Evolutionary conservation across 2,113 vertebrate species (phyloP).

Genomic region (Caracal caracal): DNA sequence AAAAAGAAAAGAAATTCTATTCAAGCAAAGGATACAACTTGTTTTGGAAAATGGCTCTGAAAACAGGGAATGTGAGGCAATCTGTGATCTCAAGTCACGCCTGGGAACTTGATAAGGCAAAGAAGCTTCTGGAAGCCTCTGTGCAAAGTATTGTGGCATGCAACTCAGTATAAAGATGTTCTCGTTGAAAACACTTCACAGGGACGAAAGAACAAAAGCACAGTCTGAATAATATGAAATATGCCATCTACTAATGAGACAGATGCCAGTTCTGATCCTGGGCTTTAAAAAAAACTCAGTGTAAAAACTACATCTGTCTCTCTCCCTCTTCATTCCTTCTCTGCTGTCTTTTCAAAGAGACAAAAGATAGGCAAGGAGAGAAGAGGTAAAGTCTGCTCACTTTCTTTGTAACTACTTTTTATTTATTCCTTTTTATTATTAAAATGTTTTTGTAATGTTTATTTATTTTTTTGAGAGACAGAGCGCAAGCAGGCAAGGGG

Average conservation of each 20-base stretch:
- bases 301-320: neutral
- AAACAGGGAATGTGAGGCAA: neutral
- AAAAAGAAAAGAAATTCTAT: neutral
- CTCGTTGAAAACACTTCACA: neutral
- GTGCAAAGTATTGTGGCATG: neutral
- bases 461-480: too few species aligned
- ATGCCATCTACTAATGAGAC: neutral
- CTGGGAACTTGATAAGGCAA: neutral
- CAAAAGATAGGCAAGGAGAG: neutral
- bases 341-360: neutral
- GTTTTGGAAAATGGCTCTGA: conserved; percentile 38
- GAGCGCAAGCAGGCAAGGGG: too few species aligned
- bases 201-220: neutral
- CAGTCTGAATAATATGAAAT: neutral
- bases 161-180: neutral
- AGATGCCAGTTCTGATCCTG: neutral
- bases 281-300: neutral
- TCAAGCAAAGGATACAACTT: conserved; percentile 13
- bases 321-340: neutral
- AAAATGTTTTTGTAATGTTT: too few species aligned
- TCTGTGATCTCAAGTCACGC: neutral
- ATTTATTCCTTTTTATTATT: too few species aligned
- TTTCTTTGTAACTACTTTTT: neutral
- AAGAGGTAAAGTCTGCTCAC: neutral
- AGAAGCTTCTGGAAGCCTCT: neutral